These are phyloP conservation scores for Pseudoatta argentina DNA, from an alignment of 1,140 invertebrate species.

Conservation along the genomic window DNA sequence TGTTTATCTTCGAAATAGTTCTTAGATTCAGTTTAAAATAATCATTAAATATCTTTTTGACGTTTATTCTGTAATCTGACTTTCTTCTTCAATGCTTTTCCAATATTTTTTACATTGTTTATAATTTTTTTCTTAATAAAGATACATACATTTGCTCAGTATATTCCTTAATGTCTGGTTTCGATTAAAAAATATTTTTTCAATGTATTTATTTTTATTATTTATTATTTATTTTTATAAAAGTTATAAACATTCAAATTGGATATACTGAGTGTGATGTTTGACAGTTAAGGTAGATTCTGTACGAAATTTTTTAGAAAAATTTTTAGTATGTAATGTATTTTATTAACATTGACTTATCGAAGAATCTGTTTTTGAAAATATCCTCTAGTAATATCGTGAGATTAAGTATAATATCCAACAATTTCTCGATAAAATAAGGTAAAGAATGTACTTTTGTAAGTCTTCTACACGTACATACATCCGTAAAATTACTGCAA, in stretches of 20 bases:
- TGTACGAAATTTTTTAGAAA: not conserved
- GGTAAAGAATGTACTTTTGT: not conserved
- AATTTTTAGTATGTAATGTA: not conserved
- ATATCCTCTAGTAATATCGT: not conserved
- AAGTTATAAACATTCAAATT: no score
- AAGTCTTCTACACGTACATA: not conserved
- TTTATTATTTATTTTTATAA: no score
- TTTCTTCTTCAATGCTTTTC: no score
- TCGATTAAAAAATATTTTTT: no score
- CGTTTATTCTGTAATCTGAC: no score
- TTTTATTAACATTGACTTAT: not conserved
- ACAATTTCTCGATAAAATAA: not conserved
- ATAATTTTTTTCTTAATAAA: no score
- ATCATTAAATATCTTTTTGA: no score
- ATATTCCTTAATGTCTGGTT: no score
- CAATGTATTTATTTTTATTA: no score
- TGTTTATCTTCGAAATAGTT: not conserved
- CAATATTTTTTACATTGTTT: no score
- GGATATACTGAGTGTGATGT: no score
- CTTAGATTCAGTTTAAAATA: not conserved
- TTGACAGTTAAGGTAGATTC: not conserved
- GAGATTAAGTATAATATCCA: not conserved
- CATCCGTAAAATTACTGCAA: constrained; percentile 13
- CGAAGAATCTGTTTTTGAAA: not conserved
- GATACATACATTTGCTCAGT: no score